These are phyloP conservation scores for Porites divaricata DNA, from an alignment of 92 coral and sea anemone genomes.

Conservation along the genomic window DNA sequence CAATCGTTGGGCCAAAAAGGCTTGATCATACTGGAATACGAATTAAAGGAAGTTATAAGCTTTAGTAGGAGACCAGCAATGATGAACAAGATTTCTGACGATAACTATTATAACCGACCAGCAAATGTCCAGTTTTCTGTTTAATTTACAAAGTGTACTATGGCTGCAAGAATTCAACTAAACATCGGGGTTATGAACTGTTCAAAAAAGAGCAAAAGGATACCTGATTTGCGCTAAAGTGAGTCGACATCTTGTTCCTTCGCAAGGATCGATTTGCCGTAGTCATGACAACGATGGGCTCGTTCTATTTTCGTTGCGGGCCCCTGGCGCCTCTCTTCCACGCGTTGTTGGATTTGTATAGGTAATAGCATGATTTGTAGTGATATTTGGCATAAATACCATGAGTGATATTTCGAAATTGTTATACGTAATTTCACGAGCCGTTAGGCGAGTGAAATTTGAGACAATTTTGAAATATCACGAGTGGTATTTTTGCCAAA, in stretches of 20 bases:
- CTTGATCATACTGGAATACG: slow-evolving; percentile 85
- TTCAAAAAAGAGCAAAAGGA: neutral
- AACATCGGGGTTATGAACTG: neutral
- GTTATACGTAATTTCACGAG: too few species aligned
- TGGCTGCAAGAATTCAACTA: neutral
- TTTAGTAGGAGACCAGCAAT: neutral
- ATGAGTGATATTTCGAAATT: too few species aligned
- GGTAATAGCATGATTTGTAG: too few species aligned
- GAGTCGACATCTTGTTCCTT: slow-evolving; percentile 80
- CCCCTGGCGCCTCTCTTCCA: too few species aligned
- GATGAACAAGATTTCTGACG: neutral
- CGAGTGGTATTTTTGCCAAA: too few species aligned
- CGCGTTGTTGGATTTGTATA: too few species aligned
- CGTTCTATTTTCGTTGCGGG: too few species aligned
- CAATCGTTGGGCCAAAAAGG: slow-evolving; percentile 87
- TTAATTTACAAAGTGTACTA: neutral
- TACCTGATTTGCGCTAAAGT: slow-evolving; percentile 99
- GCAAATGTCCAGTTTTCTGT: too few species aligned
- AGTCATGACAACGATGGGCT: slow-evolving; percentile 16
- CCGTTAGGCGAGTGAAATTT: too few species aligned
- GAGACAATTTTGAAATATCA: too few species aligned
- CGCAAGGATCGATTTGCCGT: neutral
- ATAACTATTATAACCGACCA: too few species aligned
- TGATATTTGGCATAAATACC: too few species aligned
- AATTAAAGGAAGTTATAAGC: neutral